These are phyloP conservation scores for Cotesia congregata DNA, from an alignment of 2,888 invertebrate genomes.

Conservation along the genomic window DNA sequence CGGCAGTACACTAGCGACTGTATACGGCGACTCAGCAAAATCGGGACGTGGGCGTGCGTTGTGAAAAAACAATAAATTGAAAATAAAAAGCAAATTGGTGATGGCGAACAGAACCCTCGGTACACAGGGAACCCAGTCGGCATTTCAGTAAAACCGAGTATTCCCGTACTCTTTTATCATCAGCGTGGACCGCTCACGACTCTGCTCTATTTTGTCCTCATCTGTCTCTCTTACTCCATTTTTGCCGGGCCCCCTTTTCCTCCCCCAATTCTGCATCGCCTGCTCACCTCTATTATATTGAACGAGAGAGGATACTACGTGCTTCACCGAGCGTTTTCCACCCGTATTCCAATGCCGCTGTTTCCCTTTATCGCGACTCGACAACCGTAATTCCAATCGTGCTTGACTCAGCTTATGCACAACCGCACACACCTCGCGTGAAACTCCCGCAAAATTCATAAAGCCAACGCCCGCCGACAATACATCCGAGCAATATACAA, in stretches of 20 bases:
- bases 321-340: slow-evolving; percentile 29
- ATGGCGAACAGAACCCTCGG: background rate
- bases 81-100: background rate
- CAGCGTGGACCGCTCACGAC: slow-evolving; percentile 9
- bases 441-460: slow-evolving; percentile 10
- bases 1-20: background rate
- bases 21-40: background rate
- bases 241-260: background rate
- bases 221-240: background rate
- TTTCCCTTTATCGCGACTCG: slow-evolving; percentile 54
- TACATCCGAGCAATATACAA: background rate
- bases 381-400: slow-evolving; percentile 57
- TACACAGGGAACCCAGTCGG: background rate
- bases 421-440: slow-evolving; percentile 17
- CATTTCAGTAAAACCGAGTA: slow-evolving; percentile 26
- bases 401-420: slow-evolving; percentile 57
- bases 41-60: background rate
- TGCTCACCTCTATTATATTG: slow-evolving; percentile 9
- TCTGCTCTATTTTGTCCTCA: background rate
- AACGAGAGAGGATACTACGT: slow-evolving; percentile 35
- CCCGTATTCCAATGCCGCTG: slow-evolving; percentile 50
- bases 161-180: slow-evolving; percentile 33
- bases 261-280: background rate
- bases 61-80: slow-evolving; percentile 11
- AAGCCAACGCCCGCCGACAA: slow-evolving; percentile 7